Base-by-base conservation (phyloP, 2,113 vertebrate species). In the Salvator merianae region DNA sequence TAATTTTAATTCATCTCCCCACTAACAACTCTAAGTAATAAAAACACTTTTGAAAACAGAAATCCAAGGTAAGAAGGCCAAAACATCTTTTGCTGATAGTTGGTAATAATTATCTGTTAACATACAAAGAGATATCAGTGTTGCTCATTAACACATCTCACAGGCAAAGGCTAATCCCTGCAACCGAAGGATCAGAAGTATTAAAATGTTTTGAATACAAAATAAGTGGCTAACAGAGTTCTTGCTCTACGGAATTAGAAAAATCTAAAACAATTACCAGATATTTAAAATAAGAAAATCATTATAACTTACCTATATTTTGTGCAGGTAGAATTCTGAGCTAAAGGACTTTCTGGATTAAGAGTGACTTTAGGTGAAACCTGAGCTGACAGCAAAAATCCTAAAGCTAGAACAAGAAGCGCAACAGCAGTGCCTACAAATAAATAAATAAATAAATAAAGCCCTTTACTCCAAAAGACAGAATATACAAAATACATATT, bases 371-470 rank as follows among this genome's bases (percentile, higher is more conserved):
- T 96, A 87, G 99, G 99, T 18, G 97, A 98, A 91, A 97, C 95
- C 91, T 98, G 97, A 75, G 99, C 98, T 6, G 99, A 97, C 1
- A 99, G 94, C 87, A 99, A 96, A 94, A 99, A 99, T 77, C 98
- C 98, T 32, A 96, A 88, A 77, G 97, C 98, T 90, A 99, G 94
- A 90, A 99, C 90, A 91, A 96, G 88, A 86, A 99, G 96, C 72
- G 98, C 98, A 85, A 98, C 83, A 71, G 95, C 95, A 16, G 99
- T 99, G 73, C 99, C 99, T 99, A 84, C 85, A 91, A 59, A 91
- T 79, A 34, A 90, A 28, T 88, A 85, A n/a, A 84, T 84, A 91
- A 59, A 91, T 79, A 34, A 92, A 10, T 86, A 90, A 87, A 70
- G 77, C 26, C 68, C 36, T 50, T 88, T 53, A 83, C n/a, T 83